These are phyloP conservation scores for Lypha dubia DNA, from an alignment of 2,888 invertebrate species.

Conservation along the genomic window DNA sequence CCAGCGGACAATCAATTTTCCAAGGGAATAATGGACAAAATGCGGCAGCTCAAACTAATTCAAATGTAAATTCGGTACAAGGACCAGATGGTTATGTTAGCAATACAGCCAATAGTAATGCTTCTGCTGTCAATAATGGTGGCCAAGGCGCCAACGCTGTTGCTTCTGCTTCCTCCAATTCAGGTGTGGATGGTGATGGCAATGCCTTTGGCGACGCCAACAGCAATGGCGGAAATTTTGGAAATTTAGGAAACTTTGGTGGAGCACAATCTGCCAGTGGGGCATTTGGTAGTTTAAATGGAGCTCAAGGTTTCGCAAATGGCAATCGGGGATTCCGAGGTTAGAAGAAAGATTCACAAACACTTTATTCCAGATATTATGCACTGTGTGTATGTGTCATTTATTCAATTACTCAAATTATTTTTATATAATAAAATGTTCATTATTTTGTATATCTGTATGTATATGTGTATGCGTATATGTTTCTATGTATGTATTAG, in stretches of 20 bases:
- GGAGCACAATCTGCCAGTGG: slow-evolving; percentile 72
- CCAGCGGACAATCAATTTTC: slow-evolving; percentile 80
- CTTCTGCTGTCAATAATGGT: slow-evolving; percentile 76
- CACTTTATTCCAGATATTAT: neutral
- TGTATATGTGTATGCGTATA: neutral
- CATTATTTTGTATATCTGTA: slow-evolving; percentile 3
- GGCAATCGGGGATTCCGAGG: slow-evolving; percentile 46
- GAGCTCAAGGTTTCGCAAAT: slow-evolving; percentile 40
- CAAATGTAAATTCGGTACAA: slow-evolving; percentile 76
- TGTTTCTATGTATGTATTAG: neutral
- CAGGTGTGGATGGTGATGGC: slow-evolving; percentile 65
- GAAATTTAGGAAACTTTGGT: slow-evolving; percentile 52
- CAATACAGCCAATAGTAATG: slow-evolving; percentile 79
- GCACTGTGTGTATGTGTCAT: slow-evolving; percentile 38
- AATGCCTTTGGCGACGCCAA: slow-evolving; percentile 61
- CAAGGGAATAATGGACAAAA: slow-evolving; percentile 78
- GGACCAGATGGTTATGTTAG: slow-evolving; percentile 78
- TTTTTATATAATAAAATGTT: slow-evolving; percentile 46
- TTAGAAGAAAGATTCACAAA: slow-evolving; percentile 51
- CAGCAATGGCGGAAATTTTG: slow-evolving; percentile 46
- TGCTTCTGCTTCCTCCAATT: slow-evolving; percentile 74
- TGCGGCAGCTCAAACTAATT: slow-evolving; percentile 77
- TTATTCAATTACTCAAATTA: slow-evolving; percentile 10
- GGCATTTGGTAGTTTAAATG: slow-evolving; percentile 73
- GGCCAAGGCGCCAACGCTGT: slow-evolving; percentile 76